Base-by-base conservation (phyloP, 2,797 vertebrate species). In the Botia kubotai region DNA sequence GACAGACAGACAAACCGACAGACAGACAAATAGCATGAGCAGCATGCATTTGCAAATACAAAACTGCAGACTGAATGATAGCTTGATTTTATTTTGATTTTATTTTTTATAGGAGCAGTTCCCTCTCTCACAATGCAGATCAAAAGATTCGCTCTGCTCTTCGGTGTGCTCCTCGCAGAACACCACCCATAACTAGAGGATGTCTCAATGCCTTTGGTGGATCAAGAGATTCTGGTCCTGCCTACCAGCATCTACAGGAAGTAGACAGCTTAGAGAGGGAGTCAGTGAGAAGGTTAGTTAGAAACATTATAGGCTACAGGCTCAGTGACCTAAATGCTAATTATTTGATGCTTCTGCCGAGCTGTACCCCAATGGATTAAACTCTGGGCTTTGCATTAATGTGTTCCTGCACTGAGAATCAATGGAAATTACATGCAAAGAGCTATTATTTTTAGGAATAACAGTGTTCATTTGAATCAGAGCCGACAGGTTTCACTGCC, bases 181-280 rank as follows among this genome's bases (percentile, higher is more conserved):
- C 92, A 21, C 89, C 92, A 0, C 92, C 93, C 58, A 85, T 92
- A 36, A 52, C 88, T 17, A 91, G 89, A 84, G 92, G 92, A 78
- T 82, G 90, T 75, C 86, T 93, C 1, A 92, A 92, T 86, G 89
- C 90, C 0, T 89, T 92, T 68, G 91, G 90, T 83, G 90, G 86
- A 73, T 88, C 90, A 21, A 93, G 91, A 85, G 89, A 87, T 87
- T 93, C 91, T n/a, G 92, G 91, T 52, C 92, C 90, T 12, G 88
- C 92, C 85, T 95, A 95, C 87, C 90, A 94, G 74, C 93, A 94
- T 86, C 91, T 95, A 1, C 92, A 91, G 81, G 93, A 95, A 81
- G 72, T 89, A 0, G 93, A 94, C 67, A 86, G 90, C 0, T 87
- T 82, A 62, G 92, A 94, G 77, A 90, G 79, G 80, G 92, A 93